Percentiles rank a stretch among this genome's conserved stretches.
Conservation (phyloP, 1,140 invertebrate genomes). For the Drosophila pachea region DNA sequence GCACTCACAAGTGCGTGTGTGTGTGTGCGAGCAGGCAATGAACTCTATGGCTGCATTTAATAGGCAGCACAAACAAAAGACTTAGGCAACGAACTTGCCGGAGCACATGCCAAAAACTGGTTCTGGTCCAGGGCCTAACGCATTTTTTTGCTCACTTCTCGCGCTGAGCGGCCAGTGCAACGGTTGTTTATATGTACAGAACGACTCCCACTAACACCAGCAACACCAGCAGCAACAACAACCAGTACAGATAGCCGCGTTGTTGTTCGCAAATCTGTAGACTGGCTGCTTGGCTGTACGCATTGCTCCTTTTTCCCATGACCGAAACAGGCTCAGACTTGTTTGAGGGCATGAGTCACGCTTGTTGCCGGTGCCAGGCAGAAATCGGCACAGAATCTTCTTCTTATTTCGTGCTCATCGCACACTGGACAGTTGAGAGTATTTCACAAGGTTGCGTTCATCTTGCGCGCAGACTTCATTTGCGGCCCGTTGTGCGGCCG, state of each 20-base stretch:
- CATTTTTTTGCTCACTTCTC: conserved; percentile 43
- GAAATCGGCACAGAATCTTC: conserved; percentile 37
- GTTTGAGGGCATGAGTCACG: conserved; percentile 58
- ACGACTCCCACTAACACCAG: conserved; percentile 27
- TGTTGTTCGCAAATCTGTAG: conserved; percentile 8
- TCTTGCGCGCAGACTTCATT: conserved; percentile 21
- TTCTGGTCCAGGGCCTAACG: conserved; percentile 50
- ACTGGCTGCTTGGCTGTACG: conserved; percentile 15
- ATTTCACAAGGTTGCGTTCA: conserved; percentile 66
- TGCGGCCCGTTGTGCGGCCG: conserved; percentile 13
- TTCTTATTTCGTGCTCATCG: neutral
- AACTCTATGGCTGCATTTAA: conserved; percentile 59
- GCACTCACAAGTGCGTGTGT: neutral
- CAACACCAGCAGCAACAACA: conserved; percentile 12
- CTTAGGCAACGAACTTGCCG: conserved; percentile 70
- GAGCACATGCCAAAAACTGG: conserved; percentile 59
- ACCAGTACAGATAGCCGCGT: conserved; percentile 11
- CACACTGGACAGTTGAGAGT: conserved; percentile 38
- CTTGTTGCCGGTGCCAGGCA: conserved; percentile 26
- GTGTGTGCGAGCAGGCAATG: conserved; percentile 49
- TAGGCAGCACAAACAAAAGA: conserved; percentile 63
- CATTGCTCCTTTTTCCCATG: conserved; percentile 66
- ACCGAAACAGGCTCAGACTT: conserved; percentile 51
- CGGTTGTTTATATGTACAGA: conserved; percentile 42
- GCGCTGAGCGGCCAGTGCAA: conserved; percentile 43